phyloP scores from a whole-genome alignment of 37 sponge, comb jelly and placozoan species.

The Diacarnus erythraeanus region DNA sequence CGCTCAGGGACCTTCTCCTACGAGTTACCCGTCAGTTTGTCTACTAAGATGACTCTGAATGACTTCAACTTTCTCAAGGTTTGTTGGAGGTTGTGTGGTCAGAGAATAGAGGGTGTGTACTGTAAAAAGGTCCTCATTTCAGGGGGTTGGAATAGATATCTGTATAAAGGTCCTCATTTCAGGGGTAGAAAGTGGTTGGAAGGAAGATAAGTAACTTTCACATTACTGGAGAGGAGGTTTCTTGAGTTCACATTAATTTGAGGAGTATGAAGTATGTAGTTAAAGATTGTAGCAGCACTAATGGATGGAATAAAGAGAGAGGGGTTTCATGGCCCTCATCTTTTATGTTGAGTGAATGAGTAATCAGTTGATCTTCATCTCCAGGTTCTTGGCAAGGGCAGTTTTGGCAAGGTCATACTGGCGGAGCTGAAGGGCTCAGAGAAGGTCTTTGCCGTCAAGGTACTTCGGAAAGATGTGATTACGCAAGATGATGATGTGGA shows the following conservation, averaged over 20 bases:
- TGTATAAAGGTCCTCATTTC: neutral
- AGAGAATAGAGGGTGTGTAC: neutral
- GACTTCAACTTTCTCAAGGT: constrained; percentile 90
- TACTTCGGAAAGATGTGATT: constrained; percentile 88
- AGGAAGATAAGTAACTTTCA: too few relatives aligned
- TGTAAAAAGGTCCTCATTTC: neutral
- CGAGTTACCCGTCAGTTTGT: constrained; percentile 14
- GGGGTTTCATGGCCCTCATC: neutral
- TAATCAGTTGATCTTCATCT: neutral
- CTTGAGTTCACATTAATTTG: too few relatives aligned
- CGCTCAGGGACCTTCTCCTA: constrained; percentile 5
- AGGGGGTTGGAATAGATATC: neutral
- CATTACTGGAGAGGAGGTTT: too few relatives aligned
- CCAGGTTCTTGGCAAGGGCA: constrained; percentile 91
- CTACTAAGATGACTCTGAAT: constrained; percentile 43
- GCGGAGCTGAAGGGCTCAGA: constrained; percentile 80
- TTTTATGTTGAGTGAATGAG: neutral
- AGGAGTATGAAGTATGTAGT: too few relatives aligned
- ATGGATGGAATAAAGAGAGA: neutral
- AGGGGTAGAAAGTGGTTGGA: too few relatives aligned
- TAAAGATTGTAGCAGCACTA: too few relatives aligned
- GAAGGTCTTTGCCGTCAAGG: constrained; percentile 91
- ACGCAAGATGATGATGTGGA: constrained; percentile 92
- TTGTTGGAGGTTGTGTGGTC: neutral
- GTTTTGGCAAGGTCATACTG: constrained; percentile 97